These are phyloP conservation scores for Fundulus diaphanus DNA, from an alignment of 2,797 vertebrate species.

Conservation along the genomic window DNA sequence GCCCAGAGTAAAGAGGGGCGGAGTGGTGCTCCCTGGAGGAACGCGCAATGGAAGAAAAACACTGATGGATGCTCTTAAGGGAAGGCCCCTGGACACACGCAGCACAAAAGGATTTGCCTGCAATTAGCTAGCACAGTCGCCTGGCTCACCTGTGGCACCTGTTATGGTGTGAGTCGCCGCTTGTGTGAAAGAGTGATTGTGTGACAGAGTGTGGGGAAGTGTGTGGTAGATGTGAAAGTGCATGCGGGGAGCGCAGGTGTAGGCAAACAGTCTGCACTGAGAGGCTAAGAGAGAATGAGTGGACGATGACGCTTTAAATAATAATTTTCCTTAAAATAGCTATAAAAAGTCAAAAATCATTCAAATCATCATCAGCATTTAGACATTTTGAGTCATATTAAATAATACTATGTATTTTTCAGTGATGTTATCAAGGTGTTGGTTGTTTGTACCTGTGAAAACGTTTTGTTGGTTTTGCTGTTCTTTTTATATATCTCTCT, in stretches of 20 bases:
- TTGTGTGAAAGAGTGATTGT: constrained; percentile 30
- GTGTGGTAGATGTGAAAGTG: constrained; percentile 16
- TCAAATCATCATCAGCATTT: constrained; percentile 71
- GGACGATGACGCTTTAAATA: constrained; percentile 24
- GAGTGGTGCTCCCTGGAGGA: constrained; percentile 67
- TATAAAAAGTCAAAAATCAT: background rate
- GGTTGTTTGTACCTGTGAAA: too few relatives aligned
- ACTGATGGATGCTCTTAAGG: constrained; percentile 82
- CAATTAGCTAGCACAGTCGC: constrained; percentile 77
- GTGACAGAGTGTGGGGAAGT: constrained; percentile 24
- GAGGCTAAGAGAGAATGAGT: constrained; percentile 27
- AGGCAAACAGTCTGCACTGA: constrained; percentile 18
- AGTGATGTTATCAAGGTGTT: too few relatives aligned
- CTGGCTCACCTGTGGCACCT: constrained; percentile 80
- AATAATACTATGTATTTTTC: too few relatives aligned
- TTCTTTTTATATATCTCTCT: too few relatives aligned
- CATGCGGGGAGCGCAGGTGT: constrained; percentile 45
- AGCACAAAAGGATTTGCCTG: constrained; percentile 80
- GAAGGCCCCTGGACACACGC: constrained; percentile 76
- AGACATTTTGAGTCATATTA: constrained; percentile 35
- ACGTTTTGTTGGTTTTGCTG: too few relatives aligned
- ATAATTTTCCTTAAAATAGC: constrained; percentile 13
- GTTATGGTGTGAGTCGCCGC: constrained; percentile 53
- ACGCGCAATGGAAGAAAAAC: constrained; percentile 71
- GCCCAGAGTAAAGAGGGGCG: constrained; percentile 31